Base-by-base conservation (phyloP, 2,797 vertebrate genomes). In the Sphenodon punctatus region DNA sequence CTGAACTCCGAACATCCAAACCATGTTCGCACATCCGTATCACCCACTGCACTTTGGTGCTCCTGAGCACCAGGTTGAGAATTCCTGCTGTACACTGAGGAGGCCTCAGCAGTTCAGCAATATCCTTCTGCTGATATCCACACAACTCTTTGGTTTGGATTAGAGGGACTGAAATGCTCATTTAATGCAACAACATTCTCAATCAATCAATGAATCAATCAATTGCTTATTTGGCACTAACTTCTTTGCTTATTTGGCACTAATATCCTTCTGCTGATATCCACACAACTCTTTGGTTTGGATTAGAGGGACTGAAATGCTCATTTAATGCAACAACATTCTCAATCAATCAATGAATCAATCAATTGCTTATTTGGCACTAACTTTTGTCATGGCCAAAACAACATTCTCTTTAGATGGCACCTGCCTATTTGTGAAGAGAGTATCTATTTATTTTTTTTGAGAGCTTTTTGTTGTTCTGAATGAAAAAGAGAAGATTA, bases 71-170 rank as follows among this genome's bases (percentile, higher is more conserved):
- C n/a, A n/a, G n/a, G n/a, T n/a, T n/a, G n/a, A n/a, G n/a, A n/a
- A n/a, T n/a, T n/a, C n/a, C n/a, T n/a, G n/a, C n/a, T n/a, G n/a
- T n/a, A n/a, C n/a, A n/a, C n/a, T n/a, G n/a, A n/a, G n/a, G 25
- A 88, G 14, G 42, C 22, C 75, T 83, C 14, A 49, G 32, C 25
- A 82, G 64, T 45, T 89, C 67, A 80, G 81, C 46, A 80, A 70
- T 59, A 81, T 59, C 71, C 41, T 70, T 46, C 79, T 63, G 65
- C 49, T 84, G 46, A 75, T 25, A 68, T 64, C 22, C 75, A 84
- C 49, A 70, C 55, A 80, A 88, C 76, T 63, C n/a, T n/a, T 4
- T 15, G 66, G 25, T 32, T 10, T 38, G 38, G 77, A 15, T 59
- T 80, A 53, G 11, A 71, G 42, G 0, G 75, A 45, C 75, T 46